A percentile compares a stretch with the other conserved stretches of the same genome.
Evolutionary conservation across 2,797 vertebrate genomes (phyloP).

Genomic region (Sternotherus odoratus): DNA sequence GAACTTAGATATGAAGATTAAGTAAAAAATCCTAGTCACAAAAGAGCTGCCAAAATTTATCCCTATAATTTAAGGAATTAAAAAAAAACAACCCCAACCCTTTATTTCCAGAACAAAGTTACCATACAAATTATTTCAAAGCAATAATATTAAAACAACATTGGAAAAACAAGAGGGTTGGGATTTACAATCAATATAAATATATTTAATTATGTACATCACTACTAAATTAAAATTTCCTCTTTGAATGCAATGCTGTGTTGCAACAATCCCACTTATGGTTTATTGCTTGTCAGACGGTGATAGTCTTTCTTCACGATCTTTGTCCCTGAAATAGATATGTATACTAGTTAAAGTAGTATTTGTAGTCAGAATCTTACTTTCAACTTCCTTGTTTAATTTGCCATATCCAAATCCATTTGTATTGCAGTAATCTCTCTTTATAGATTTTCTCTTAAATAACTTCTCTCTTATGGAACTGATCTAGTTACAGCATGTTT

Average conservation of each 20-base stretch:
- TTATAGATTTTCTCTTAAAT: neutral
- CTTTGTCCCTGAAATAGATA: conserved; percentile 75
- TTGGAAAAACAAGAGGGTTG: conserved; percentile 20
- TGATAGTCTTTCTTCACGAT: conserved; percentile 61
- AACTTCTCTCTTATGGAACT: neutral
- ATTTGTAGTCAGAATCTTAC: neutral
- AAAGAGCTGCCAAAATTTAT: conserved; percentile 40
- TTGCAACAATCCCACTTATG: conserved; percentile 43
- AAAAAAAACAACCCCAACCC: neutral
- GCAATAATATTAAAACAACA: conserved; percentile 58
- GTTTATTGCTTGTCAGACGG: conserved; percentile 17
- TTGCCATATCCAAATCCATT: neutral
- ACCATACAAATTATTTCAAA: conserved; percentile 54
- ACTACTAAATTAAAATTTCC: conserved; percentile 17
- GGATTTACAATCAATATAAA: conserved; percentile 40
- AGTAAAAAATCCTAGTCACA: conserved; percentile 26
- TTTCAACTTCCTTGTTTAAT: neutral
- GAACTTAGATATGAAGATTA: conserved; percentile 43
- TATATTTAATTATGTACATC: conserved; percentile 49
- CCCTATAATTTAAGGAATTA: conserved; percentile 21
- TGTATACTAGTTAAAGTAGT: neutral
- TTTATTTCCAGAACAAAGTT: conserved; percentile 69
- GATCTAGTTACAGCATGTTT: neutral
- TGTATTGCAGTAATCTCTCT: neutral
- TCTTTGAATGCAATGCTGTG: neutral